Percentiles rank a stretch among this genome's conserved stretches.
phyloP scores from a whole-genome alignment of 2,113 vertebrate species.

The Sinocyclocheilus maitianheensis region DNA sequence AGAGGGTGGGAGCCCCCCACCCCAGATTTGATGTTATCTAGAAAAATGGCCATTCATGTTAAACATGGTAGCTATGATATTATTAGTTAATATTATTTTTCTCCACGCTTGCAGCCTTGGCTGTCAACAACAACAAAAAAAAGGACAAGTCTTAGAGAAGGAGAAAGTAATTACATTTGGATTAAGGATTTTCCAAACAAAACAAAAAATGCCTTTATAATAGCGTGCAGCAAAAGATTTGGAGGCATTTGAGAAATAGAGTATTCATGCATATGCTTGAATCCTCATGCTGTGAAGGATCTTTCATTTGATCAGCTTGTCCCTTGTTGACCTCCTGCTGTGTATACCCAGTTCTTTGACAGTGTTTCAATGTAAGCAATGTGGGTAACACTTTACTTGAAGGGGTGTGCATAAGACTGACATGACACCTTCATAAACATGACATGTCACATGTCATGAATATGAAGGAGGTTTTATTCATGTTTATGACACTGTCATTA shows the following conservation, averaged over 20 bases:
- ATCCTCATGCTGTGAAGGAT: not conserved
- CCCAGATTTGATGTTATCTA: not conserved
- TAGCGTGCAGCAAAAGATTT: not conserved
- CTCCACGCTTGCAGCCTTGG: not conserved
- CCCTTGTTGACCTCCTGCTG: conserved; percentile 32
- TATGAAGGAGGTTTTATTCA: no score
- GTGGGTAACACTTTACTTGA: not conserved
- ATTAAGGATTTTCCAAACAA: conserved; percentile 17
- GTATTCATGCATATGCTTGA: not conserved
- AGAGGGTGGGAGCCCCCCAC: not conserved
- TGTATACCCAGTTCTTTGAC: conserved; percentile 17
- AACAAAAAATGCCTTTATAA: no score
- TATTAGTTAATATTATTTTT: not conserved
- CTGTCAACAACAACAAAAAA: not conserved
- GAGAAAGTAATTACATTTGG: conserved; percentile 24
- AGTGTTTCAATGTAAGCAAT: conserved; percentile 16
- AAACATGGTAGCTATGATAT: not conserved
- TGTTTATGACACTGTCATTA: no score
- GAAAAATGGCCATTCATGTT: conserved; percentile 2
- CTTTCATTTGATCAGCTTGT: conserved; percentile 53
- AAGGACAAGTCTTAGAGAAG: not conserved
- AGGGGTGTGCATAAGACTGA: no score
- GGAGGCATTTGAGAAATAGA: not conserved
- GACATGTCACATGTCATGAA: no score
- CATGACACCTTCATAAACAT: no score